Conservation (phyloP, 2,113 vertebrate genomes). For the Podarcis raffonei region DNA sequence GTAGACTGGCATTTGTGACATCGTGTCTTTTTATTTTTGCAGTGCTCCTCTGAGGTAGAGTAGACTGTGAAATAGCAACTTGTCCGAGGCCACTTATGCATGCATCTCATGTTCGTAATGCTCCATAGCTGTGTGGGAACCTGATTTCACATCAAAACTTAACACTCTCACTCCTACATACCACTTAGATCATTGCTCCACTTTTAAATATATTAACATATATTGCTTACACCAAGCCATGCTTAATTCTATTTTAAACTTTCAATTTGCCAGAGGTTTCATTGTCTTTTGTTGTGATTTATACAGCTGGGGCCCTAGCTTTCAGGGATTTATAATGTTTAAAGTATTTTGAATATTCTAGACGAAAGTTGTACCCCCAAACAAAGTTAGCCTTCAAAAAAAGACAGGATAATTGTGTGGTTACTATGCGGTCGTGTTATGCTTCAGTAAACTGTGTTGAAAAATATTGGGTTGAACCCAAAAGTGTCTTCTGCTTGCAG, state of each 20-base stretch:
- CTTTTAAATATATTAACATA: not conserved
- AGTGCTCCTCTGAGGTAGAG: not conserved
- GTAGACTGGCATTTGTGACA: not conserved
- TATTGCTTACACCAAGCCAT: not conserved
- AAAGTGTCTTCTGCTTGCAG: too few species aligned
- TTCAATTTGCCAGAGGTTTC: not conserved
- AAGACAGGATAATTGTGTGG: not conserved
- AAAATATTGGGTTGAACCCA: not conserved
- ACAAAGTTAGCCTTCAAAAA: not conserved
- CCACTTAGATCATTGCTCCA: not conserved
- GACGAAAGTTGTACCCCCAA: not conserved
- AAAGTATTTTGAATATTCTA: not conserved
- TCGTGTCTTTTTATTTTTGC: not conserved
- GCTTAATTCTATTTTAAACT: not conserved
- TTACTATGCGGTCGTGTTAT: not conserved
- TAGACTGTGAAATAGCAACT: not conserved
- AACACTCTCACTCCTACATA: not conserved
- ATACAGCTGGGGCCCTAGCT: not conserved
- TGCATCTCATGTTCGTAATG: not conserved
- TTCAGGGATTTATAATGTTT: not conserved
- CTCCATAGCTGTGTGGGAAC: not conserved
- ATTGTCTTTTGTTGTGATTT: not conserved
- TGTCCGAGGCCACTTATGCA: not conserved
- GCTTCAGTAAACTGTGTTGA: not conserved
- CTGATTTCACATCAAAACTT: not conserved